Evolutionary conservation across 2,113 vertebrate species (phyloP).

Genomic region (Megaceryle maxima): DNA sequence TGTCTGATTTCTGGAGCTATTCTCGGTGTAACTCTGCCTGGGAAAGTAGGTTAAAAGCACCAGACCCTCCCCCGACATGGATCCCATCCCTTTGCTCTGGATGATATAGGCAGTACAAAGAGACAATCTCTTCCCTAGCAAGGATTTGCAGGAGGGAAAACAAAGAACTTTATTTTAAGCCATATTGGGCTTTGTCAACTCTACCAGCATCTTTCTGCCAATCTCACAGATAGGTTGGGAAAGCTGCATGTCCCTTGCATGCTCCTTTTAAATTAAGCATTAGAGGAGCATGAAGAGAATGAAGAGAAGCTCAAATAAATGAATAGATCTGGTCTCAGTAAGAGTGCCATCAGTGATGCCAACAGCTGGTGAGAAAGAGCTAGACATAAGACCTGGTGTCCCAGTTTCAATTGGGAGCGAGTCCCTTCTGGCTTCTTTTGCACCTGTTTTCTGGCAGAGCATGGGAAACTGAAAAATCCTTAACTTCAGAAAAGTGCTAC

Average conservation of each 20-base stretch:
- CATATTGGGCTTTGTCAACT: background rate
- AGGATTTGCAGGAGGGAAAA: background rate
- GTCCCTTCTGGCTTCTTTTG: background rate
- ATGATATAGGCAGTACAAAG: background rate
- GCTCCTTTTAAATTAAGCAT: background rate
- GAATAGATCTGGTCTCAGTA: fast-evolving
- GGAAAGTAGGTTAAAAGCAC: background rate
- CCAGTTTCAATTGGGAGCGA: background rate
- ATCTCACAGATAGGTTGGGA: background rate
- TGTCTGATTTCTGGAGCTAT: background rate
- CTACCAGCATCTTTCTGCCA: background rate
- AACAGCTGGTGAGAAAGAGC: background rate
- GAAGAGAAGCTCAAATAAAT: background rate
- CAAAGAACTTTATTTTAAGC: background rate
- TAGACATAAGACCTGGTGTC: background rate
- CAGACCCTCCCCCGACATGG: background rate
- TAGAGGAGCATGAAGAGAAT: background rate
- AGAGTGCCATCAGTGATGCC: background rate
- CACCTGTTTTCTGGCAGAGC: background rate
- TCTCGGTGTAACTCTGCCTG: background rate
- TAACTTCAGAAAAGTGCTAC: background rate
- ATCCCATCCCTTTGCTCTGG: background rate
- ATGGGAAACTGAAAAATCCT: background rate
- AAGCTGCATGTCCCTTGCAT: background rate
- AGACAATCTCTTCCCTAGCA: background rate